Conservation (phyloP, 1,140 invertebrate genomes). For the Dryas iulia region DNA sequence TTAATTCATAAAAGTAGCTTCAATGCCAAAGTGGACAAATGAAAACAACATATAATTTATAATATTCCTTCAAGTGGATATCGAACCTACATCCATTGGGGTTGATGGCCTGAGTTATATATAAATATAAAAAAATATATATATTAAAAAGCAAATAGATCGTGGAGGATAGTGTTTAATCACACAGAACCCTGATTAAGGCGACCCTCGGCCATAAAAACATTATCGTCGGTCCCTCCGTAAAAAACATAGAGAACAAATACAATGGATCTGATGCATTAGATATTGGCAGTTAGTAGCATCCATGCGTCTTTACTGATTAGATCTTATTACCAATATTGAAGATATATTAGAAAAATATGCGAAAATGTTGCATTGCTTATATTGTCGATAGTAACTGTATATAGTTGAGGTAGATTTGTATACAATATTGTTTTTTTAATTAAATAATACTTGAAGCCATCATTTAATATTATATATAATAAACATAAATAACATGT, state of each 20-base stretch:
- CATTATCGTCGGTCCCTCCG: constrained; percentile 72
- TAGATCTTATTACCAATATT: constrained; percentile 43
- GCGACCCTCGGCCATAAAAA: constrained; percentile 70
- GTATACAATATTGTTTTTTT: too few relatives aligned
- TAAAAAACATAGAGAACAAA: constrained; percentile 78
- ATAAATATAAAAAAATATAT: background rate
- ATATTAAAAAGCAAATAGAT: constrained; percentile 39
- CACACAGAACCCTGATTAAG: constrained; percentile 72
- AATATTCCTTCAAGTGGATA: too few relatives aligned
- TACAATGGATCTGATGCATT: constrained; percentile 70
- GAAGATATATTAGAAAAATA: background rate
- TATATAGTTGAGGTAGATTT: too few relatives aligned
- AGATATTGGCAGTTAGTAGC: constrained; percentile 74
- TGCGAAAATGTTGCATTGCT: background rate
- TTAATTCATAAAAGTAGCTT: too few relatives aligned
- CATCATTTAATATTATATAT: too few relatives aligned
- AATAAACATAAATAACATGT: too few relatives aligned
- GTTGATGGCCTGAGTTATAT: too few relatives aligned
- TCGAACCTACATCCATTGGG: too few relatives aligned
- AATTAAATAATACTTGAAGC: too few relatives aligned
- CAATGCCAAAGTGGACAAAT: too few relatives aligned
- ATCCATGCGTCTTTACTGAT: constrained; percentile 62
- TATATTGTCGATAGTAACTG: too few relatives aligned
- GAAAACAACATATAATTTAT: too few relatives aligned
- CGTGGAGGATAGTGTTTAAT: constrained; percentile 58